Evolutionary conservation across 30 jellyfish, hydroid and myxozoan species (phyloP).

Genomic region (Pelagia noctiluca): DNA sequence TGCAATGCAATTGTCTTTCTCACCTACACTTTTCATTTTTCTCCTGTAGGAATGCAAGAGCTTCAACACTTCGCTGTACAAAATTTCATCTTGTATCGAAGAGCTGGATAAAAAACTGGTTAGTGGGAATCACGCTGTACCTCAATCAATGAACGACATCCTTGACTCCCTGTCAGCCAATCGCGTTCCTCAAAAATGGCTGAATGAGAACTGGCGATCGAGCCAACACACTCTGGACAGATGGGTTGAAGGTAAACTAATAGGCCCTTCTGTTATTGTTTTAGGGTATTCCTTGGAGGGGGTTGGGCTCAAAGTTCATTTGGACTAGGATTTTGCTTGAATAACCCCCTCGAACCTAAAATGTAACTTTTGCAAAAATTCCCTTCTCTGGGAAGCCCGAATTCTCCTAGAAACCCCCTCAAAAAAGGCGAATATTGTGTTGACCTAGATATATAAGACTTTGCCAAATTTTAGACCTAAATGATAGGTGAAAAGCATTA

Average conservation of each 20-base stretch:
- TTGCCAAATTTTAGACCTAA: too few relatives aligned
- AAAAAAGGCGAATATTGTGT: too few relatives aligned
- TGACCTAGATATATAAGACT: too few relatives aligned
- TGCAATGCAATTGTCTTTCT: not conserved
- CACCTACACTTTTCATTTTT: not conserved
- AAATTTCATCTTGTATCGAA: slow-evolving; percentile 41
- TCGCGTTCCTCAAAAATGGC: slow-evolving; percentile 58
- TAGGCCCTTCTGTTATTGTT: not conserved
- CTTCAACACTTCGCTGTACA: slow-evolving; percentile 37
- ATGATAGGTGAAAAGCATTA: too few relatives aligned
- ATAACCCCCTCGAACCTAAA: too few relatives aligned
- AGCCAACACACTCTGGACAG: slow-evolving; percentile 13
- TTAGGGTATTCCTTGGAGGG: not conserved
- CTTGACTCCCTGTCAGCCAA: slow-evolving; percentile 18
- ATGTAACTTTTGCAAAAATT: too few relatives aligned
- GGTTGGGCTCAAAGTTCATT: too few relatives aligned
- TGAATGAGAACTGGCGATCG: not conserved
- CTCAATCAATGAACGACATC: not conserved
- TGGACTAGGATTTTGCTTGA: too few relatives aligned
- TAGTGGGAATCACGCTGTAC: slow-evolving; percentile 67
- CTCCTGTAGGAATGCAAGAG: slow-evolving; percentile 55
- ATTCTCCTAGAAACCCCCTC: too few relatives aligned
- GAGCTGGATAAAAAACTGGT: slow-evolving; percentile 35
- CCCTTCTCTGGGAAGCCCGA: too few relatives aligned
- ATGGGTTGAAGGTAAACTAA: slow-evolving; percentile 31